Percentiles rank a stretch among this genome's conserved stretches.
Conservation (phyloP, 2,113 vertebrate genomes). For the Peucedramus taeniatus region DNA sequence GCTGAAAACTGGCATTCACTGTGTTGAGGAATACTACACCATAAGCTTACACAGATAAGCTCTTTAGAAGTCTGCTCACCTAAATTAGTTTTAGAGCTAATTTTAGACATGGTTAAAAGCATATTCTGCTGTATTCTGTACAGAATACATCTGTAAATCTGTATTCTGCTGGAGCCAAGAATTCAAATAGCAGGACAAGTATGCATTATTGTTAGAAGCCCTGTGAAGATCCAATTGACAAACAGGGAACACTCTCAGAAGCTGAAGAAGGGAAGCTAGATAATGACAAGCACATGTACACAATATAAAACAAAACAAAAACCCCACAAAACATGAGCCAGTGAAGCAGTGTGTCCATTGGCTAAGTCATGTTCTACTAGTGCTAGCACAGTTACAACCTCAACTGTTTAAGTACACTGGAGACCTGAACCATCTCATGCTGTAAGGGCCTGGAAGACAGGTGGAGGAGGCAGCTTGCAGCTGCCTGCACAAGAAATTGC, state of each 20-base stretch:
- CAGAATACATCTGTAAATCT: not conserved
- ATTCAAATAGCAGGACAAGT: slow-evolving; percentile 1
- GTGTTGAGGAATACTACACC: not conserved
- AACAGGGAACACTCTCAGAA: not conserved
- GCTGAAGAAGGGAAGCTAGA: not conserved
- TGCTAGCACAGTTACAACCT: not conserved
- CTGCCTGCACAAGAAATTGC: not conserved
- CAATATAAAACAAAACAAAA: not conserved
- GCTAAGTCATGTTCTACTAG: not conserved
- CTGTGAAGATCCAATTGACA: not conserved
- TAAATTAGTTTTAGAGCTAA: not conserved
- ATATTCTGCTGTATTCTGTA: not conserved
- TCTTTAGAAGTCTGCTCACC: not conserved
- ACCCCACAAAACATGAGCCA: not conserved
- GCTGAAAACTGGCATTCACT: not conserved
- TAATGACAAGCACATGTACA: not conserved
- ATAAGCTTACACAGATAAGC: not conserved
- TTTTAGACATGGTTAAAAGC: not conserved
- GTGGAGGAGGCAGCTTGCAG: not conserved
- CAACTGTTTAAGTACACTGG: not conserved
- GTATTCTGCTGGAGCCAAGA: not conserved
- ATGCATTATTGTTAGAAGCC: not conserved
- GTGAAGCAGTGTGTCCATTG: not conserved
- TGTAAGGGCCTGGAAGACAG: not conserved
- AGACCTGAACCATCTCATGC: not conserved